A percentile compares a stretch with the other conserved stretches of the same genome.
These are phyloP conservation scores for Stichodactyla mertensii DNA, from an alignment of 64 coral and sea anemone genomes.

Conservation along the genomic window DNA sequence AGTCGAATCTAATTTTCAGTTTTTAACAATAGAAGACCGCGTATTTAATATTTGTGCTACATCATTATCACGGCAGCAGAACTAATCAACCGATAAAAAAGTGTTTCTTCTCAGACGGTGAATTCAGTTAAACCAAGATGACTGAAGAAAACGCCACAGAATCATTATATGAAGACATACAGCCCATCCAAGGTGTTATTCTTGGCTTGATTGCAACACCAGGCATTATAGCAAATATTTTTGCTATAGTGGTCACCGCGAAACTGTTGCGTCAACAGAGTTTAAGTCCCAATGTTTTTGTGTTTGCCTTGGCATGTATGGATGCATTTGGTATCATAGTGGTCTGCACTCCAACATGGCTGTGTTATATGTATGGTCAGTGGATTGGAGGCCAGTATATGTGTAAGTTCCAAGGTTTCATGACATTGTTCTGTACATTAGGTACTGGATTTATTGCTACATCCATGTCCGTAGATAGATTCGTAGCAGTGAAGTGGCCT, in stretches of 20 bases:
- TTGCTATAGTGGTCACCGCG: slow-evolving; percentile 46
- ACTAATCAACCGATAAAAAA: neutral
- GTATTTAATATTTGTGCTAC: neutral
- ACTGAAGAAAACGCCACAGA: neutral
- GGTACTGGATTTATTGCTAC: slow-evolving; percentile 75
- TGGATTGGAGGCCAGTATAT: slow-evolving; percentile 67
- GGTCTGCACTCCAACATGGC: slow-evolving; percentile 56
- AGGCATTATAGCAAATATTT: slow-evolving; percentile 48
- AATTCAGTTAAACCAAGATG: neutral
- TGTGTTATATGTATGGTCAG: slow-evolving; percentile 45
- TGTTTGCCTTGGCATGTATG: slow-evolving; percentile 48
- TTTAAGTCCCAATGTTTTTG: slow-evolving; percentile 57
- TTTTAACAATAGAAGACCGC: neutral
- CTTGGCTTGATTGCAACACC: slow-evolving; percentile 16
- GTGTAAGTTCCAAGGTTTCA: slow-evolving; percentile 86
- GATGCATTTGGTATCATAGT: slow-evolving; percentile 36
- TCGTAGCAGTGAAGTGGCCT: slow-evolving; percentile 54
- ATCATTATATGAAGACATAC: neutral
- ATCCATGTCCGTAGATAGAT: slow-evolving; percentile 74
- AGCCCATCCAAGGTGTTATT: slow-evolving; percentile 16
- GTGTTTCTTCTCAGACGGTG: neutral
- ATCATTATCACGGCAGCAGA: neutral
- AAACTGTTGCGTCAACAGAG: slow-evolving; percentile 44
- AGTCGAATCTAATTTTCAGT: neutral
- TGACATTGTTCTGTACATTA: slow-evolving; percentile 63